These are phyloP conservation scores for Synaphobranchus kaupii DNA, from an alignment of 2,797 vertebrate genomes.

Conservation along the genomic window DNA sequence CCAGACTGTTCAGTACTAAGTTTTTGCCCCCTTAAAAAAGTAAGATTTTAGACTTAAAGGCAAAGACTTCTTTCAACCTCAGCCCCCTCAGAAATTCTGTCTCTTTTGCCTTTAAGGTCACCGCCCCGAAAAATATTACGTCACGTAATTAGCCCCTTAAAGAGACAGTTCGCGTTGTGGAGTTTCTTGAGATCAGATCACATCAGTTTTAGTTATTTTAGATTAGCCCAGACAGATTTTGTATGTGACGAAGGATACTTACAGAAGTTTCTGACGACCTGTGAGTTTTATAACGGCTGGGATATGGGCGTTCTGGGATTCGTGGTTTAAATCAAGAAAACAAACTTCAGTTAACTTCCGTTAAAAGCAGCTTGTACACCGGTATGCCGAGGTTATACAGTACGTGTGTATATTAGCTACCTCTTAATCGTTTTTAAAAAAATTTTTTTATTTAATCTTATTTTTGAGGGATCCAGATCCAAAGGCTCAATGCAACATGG, in stretches of 20 bases:
- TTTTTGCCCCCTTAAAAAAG: conserved; percentile 26
- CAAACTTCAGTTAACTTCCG: no score
- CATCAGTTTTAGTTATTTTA: neutral
- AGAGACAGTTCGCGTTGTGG: no score
- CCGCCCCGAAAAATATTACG: conserved; percentile 69
- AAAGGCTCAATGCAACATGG: no score
- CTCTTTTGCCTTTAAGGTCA: conserved; percentile 62
- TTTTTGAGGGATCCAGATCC: neutral
- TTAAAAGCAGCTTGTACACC: neutral
- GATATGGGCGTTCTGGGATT: neutral
- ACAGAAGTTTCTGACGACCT: neutral
- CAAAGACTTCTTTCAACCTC: conserved; percentile 36
- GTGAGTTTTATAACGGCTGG: neutral
- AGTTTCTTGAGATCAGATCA: no score
- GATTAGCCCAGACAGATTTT: neutral
- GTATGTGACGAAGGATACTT: no score
- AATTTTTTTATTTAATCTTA: neutral
- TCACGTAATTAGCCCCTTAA: conserved; percentile 72
- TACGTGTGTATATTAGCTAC: neutral
- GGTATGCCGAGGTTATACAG: neutral
- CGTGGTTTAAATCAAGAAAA: no score
- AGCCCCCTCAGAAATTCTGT: conserved; percentile 51
- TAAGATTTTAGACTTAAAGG: conserved; percentile 26
- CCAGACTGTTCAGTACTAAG: neutral
- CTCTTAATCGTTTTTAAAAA: no score